phyloP scores from a whole-genome alignment of 2,888 invertebrate genomes.

The Melanotus villosus region DNA sequence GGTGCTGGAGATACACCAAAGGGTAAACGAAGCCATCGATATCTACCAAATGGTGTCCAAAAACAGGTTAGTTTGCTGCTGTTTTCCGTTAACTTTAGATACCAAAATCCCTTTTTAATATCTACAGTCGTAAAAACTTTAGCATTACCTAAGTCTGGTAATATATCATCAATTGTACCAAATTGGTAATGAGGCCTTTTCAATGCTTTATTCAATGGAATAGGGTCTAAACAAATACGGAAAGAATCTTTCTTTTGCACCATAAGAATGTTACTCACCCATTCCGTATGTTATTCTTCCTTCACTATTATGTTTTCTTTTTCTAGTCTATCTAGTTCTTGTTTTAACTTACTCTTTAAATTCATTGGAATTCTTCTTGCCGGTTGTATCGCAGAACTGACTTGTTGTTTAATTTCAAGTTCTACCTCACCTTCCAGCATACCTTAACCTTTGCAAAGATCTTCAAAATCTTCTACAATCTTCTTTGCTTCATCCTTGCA shows the following conservation, averaged over 20 bases:
- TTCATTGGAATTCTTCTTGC: too few relatives aligned
- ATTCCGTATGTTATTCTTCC: too few relatives aligned
- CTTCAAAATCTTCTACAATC: too few relatives aligned
- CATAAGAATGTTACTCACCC: constrained; percentile 27
- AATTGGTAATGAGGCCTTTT: constrained; percentile 41
- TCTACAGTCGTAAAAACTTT: constrained; percentile 47
- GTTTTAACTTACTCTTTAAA: too few relatives aligned
- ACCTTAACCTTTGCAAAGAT: too few relatives aligned
- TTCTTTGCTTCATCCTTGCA: too few relatives aligned
- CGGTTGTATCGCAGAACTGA: constrained; percentile 37
- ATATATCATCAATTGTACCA: constrained; percentile 40
- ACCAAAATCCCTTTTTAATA: constrained; percentile 50
- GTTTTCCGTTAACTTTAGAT: constrained; percentile 27
- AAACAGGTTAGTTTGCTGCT: constrained; percentile 39
- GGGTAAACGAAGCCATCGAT: constrained; percentile 34
- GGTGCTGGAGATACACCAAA: constrained; percentile 48
- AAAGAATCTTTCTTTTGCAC: constrained; percentile 36
- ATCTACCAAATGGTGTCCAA: constrained; percentile 43
- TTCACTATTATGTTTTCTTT: too few relatives aligned
- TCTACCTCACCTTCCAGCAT: too few relatives aligned
- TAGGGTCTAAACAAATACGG: constrained; percentile 43
- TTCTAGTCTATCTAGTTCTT: too few relatives aligned
- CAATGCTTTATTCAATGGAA: constrained; percentile 35
- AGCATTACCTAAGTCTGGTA: constrained; percentile 37
- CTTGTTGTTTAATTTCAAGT: constrained; percentile 21